phyloP scores from a whole-genome alignment of 2,113 vertebrate species.

The Murina feae region DNA sequence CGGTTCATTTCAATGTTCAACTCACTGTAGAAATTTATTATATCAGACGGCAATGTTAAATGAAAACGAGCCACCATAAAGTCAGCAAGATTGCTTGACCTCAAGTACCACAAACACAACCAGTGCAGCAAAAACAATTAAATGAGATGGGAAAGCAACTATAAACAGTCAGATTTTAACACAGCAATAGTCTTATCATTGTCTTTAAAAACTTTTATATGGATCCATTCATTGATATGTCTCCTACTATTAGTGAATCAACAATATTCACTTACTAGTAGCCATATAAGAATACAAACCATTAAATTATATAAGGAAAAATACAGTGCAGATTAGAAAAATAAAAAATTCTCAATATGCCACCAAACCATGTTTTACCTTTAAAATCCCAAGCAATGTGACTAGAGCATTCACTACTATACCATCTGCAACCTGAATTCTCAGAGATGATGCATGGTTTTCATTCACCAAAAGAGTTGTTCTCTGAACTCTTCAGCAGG shows the following conservation, averaged over 20 bases:
- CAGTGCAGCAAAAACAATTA: constrained; percentile 30
- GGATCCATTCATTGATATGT: not conserved
- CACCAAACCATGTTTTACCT: not conserved
- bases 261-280: not conserved
- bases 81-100: not conserved
- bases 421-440: not conserved
- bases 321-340: constrained; percentile 14
- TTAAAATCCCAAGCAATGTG: constrained; percentile 10
- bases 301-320: not conserved
- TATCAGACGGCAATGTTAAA: constrained; percentile 31
- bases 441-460: not conserved
- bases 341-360: not conserved
- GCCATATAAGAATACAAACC: not conserved
- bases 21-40: constrained; percentile 9
- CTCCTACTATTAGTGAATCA: not conserved
- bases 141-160: constrained; percentile 14
- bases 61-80: constrained; percentile 41
- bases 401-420: not conserved
- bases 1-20: constrained; percentile 49
- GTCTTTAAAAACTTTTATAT: constrained; percentile 11
- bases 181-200: not conserved
- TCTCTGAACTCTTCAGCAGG: not conserved
- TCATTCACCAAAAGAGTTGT: not conserved
- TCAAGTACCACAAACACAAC: not conserved
- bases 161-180: constrained; percentile 29